Evolutionary conservation across 2,888 invertebrate genomes (phyloP), one percentile per base, ranked within the genome.

Genomic region (Drosophila helvetica): DNA sequence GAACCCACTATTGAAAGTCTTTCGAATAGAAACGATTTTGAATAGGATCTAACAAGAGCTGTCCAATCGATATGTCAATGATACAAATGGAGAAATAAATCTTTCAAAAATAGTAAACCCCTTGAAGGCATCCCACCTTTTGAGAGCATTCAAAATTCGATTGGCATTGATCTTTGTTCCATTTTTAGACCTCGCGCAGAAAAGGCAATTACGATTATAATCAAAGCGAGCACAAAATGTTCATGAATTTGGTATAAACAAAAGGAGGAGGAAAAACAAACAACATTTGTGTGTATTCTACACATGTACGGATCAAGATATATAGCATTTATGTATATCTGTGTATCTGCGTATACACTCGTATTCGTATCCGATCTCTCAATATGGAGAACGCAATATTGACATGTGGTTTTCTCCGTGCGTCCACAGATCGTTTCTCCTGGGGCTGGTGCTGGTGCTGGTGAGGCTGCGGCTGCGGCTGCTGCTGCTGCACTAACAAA

Each of bases 201-300:
- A 66, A 61, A 73, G 61, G 54, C 62, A 71, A 76, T 76, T 72
- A 63, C 75, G 77, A 72, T 72, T 75, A 75, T 58, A 75, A 74
- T 74, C 75, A 74, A 75, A 67, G 69, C 53, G 57, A 50, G 63
- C 64, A 60, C 51, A 43, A 77, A 74, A 78, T 78, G 81, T 75
- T 74, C 78, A 62, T 81, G 67, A 81, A 66, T 74, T 84, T 75
- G 70, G 81, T 74, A 88, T 86, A 84, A 84, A 84, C 85, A 88
- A 84, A 86, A 77, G 71, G 69, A 30, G 15, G 52, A 58, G 77
- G 66, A 59, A 59, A 74, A 77, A 78, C 78, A 88, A 88, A 86
- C 83, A 75, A 75, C 58, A 63, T 69, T 76, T 60, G 33, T 22
- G 15, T 53, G 45, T 66, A 54, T 66, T 54, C n/a, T 56, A 56